Evolutionary conservation across 2,113 vertebrate species (phyloP), one percentile per base, ranked within the genome.

Genomic region (Bambusicola thoracicus): DNA sequence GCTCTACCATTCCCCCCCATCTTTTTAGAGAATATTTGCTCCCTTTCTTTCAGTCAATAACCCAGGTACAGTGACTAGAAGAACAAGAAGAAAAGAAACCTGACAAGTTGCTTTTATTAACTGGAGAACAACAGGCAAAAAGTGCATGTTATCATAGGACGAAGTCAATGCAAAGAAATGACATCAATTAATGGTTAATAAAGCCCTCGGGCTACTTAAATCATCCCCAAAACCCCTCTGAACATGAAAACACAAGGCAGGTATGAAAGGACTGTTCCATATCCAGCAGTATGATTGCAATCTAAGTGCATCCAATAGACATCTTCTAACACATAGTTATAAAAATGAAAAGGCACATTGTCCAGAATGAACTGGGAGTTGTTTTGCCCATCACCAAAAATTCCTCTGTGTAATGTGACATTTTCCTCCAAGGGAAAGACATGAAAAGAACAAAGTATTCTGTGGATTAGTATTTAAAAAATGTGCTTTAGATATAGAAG

Each of bases 281-380:
- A 62, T 46, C 67, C 48, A 30, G 27, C 76, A 81, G 69, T 46
- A 36, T 1, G 13, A 93, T 0, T 51, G 38, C 34, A 85, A 38
- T 25, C 8, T 51, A 70, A 79, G 59, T 7, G 34, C 40, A 89
- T 74, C 58, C 78, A 79, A 81, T 1, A 73, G 62, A 27, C 63
- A 51, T 77, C 63, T 81, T 74, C 41, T 67, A 83, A 80, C 38
- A 73, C 62, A 27, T 3, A 70, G 40, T 40, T 55, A 63, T 1
- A 30, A 46, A 87, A 94, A 85, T 91, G 70, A 91, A 95, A 94
- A 85, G 87, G 80, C 93, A 65, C 85, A 93, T 93, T 96, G 92
- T 95, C 81, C 62, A 85, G 44, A 62, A 75, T 4, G 40, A 90
- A 81, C 51, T 7, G 63, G 32, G 49, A 38, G 53, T 68, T 94